Evolutionary conservation across 2,113 vertebrate species (phyloP), one percentile per base, ranked within the genome.

Genomic region (Nothoprocta perdicaria): DNA sequence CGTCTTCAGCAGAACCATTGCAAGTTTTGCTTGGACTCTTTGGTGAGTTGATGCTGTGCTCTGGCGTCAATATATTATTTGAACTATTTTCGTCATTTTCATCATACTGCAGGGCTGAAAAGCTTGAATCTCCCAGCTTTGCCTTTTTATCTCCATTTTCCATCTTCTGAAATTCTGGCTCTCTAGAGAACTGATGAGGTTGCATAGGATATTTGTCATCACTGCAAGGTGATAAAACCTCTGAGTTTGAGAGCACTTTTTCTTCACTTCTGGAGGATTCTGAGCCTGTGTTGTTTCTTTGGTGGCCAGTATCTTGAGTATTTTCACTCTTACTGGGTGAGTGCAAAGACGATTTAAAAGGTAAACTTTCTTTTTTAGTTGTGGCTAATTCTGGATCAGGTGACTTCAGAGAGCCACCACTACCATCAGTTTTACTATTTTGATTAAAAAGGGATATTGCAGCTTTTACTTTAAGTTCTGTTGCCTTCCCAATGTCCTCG

Each of bases 1-100:
- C 98, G 0, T 98, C 98, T 68, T 98, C 94, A 27, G 97, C 81
- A 63, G 98, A 98, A 21, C 94, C 45, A 3, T 98, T 96, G 23
- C 97, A 78, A 35, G 80, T 93, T 84, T 84, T 95, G 50, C 84
- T 97, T n/a, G 82, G 89, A 79, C 94, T 98, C 76, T 92, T 95
- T 12, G 85, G 97, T 27, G 65, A 43, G 75, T 41, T 72, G 35
- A 92, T 89, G 80, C 79, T 84, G 7, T 97, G 96, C 48, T 97
- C 98, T 23, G 89, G 86, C 17, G 95, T 76, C 16, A 69, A 80
- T 40, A 75, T 24, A 33, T 71, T 85, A 13, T 97, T 94, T 65
- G 92, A 84, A 94, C 17, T 66, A 79, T 82, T 78, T 79, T 80
- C 85, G 16, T 62, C 65, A 79, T 82, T 78, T 79, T 80, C 85